Percentiles rank a stretch among this genome's conserved stretches.
Conservation (phyloP, 2,113 vertebrate genomes). For the Kryptolebias marmoratus region DNA sequence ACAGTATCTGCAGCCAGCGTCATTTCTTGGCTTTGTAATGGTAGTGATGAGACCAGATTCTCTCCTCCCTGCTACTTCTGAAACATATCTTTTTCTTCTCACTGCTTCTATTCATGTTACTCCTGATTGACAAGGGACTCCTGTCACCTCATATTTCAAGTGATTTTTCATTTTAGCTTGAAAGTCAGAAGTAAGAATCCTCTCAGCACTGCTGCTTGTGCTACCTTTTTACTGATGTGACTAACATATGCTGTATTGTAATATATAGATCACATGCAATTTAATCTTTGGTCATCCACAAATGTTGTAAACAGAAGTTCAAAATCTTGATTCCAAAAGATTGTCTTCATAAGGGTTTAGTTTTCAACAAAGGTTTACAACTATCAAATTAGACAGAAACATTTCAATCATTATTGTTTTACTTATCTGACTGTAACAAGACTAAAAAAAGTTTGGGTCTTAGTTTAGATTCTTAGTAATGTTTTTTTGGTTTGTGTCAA, state of each 20-base stretch:
- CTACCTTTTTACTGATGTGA: slow-evolving; percentile 11
- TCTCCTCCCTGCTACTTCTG: not conserved
- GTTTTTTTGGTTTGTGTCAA: slow-evolving; percentile 1
- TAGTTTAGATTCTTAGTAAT: not conserved
- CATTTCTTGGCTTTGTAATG: slow-evolving; percentile 33
- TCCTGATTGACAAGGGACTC: slow-evolving; percentile 41
- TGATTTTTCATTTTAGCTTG: not conserved
- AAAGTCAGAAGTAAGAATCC: too few species aligned
- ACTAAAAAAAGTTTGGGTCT: not conserved
- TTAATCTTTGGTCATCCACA: too few species aligned
- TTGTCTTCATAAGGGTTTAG: not conserved
- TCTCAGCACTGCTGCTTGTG: too few species aligned
- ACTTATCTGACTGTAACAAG: not conserved
- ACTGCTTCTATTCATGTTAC: slow-evolving; percentile 26
- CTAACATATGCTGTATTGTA: not conserved
- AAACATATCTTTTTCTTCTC: slow-evolving; percentile 5
- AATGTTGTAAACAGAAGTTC: not conserved
- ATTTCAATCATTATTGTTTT: not conserved
- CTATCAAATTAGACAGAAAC: not conserved
- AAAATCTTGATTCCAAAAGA: not conserved
- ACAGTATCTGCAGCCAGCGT: slow-evolving; percentile 4
- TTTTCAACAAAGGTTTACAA: not conserved
- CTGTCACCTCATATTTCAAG: slow-evolving; percentile 9
- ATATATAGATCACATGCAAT: too few species aligned
- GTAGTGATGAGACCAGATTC: slow-evolving; percentile 16